Base-by-base conservation (phyloP, 2,113 vertebrate genomes). In the Leucoraja erinaceus region DNA sequence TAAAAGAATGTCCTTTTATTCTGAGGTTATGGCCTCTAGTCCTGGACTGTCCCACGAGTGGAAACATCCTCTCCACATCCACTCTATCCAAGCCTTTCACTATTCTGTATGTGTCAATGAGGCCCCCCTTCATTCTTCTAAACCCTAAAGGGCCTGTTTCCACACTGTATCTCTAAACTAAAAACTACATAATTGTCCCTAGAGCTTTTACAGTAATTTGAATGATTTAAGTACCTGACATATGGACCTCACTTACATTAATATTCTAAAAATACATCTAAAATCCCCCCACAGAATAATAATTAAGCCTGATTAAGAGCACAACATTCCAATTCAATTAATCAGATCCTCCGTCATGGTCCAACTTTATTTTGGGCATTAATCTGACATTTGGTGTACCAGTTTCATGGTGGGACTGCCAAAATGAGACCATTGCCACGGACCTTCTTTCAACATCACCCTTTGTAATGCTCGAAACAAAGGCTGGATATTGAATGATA, bases 181-280 rank as follows among this genome's bases (percentile, higher is more conserved):
- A 47, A 47, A 47, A 47, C 38, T 47, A 47, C 38, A 56, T 22
- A 38, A 70, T 90, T 70, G 33, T 7, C 33, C 68, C 61, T 31
- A 70, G 33, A 33, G n/a, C 61, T 9, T 68, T 38, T 70, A 20
- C 31, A 70, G 66, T 12, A 5, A 61, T 90, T 90, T 63, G n/a
- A 12, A 31, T 63, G 61, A 66, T 33, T 90, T 63, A 66, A 90
- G 8, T 90, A 70, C 16, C 31, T 70, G 4, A 8, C 5, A 10
- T n/a, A 4, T 59, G 54, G 81, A 90, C 63, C 4, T 63, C 56
- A 66, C 18, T n/a, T 33, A 61, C 18, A 59, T n/a, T 28, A 59
- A 61, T 86, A 68, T 68, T 90, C 63, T 68, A 68, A 68, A 90
- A 90, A 68, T 90, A 90, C 18, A 66, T 68, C 31, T 68, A 28